Evolutionary conservation across 2,888 invertebrate species (phyloP).

Genomic region (Cheilosia vulpina): DNA sequence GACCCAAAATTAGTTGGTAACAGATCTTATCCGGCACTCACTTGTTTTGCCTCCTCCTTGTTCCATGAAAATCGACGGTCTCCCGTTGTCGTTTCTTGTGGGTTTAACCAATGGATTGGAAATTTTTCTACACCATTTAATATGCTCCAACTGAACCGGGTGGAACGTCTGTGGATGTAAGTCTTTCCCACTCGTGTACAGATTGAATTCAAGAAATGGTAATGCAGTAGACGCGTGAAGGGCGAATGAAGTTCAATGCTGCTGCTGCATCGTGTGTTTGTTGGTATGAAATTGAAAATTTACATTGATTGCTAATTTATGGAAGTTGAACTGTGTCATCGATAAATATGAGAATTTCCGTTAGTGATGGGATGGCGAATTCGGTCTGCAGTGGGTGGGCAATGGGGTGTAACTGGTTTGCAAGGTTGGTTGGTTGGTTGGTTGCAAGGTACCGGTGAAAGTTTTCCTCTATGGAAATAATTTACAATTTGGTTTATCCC

Average conservation of each 20-base stretch:
- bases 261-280: constrained; percentile 51
- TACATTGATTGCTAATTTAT: constrained; percentile 75
- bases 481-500: constrained; percentile 68
- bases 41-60: background rate
- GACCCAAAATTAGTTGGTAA: constrained; percentile 60
- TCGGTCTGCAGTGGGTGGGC: background rate
- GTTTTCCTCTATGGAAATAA: constrained; percentile 51
- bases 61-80: constrained; percentile 12
- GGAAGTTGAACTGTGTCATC: constrained; percentile 72
- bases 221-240: constrained; percentile 26
- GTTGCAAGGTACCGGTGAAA: constrained; percentile 25
- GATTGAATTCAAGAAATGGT: constrained; percentile 68
- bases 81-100: constrained; percentile 54
- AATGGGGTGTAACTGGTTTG: constrained; percentile 2
- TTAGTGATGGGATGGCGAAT: constrained; percentile 3
- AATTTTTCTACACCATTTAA: constrained; percentile 74
- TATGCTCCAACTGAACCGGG: constrained; percentile 55
- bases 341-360: constrained; percentile 72
- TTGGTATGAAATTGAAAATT: constrained; percentile 73
- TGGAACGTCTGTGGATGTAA: constrained; percentile 43
- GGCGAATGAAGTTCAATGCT: constrained; percentile 37
- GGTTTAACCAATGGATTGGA: constrained; percentile 74
- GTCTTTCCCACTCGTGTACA: constrained; percentile 29
- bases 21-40: constrained; percentile 25
- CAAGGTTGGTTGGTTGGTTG: too few relatives aligned